phyloP scores from a whole-genome alignment of 2,113 vertebrate species.

The Tenrec ecaudatus region DNA sequence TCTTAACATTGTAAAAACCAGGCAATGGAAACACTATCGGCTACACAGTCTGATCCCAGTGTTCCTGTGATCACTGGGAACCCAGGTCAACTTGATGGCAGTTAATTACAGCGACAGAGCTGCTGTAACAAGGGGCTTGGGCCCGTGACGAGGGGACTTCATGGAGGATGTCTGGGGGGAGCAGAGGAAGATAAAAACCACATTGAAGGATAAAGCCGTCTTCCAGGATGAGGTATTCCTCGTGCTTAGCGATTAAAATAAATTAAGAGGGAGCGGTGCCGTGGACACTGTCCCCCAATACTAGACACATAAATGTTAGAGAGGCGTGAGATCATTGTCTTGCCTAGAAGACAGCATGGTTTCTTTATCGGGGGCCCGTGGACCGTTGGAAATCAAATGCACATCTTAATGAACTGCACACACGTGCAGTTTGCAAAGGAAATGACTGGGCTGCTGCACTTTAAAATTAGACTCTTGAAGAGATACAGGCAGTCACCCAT shows the following conservation, averaged over 20 bases:
- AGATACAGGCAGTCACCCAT: rapidly evolving
- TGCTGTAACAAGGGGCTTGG: not conserved
- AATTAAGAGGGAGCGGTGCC: not conserved
- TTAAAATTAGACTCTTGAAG: not conserved
- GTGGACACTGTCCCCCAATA: not conserved
- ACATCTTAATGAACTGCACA: not conserved
- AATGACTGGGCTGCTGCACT: not conserved
- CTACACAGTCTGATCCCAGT: not conserved
- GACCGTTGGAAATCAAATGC: not conserved
- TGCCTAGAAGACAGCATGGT: not conserved
- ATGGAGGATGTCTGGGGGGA: not conserved
- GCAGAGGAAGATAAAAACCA: too few species aligned
- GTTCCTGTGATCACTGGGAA: not conserved
- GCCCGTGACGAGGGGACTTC: not conserved
- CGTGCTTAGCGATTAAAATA: not conserved
- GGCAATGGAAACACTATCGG: not conserved
- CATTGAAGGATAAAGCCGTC: not conserved
- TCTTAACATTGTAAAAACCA: not conserved
- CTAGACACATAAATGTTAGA: not conserved
- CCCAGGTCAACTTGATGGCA: not conserved
- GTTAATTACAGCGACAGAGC: not conserved
- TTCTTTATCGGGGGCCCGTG: not conserved
- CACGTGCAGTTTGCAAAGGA: not conserved
- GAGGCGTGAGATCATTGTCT: not conserved
- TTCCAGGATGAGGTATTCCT: not conserved